A percentile compares a stretch with the other conserved stretches of the same genome.
These are phyloP conservation scores for Apamea crenata DNA, from an alignment of 2,888 invertebrate genomes.

Conservation along the genomic window DNA sequence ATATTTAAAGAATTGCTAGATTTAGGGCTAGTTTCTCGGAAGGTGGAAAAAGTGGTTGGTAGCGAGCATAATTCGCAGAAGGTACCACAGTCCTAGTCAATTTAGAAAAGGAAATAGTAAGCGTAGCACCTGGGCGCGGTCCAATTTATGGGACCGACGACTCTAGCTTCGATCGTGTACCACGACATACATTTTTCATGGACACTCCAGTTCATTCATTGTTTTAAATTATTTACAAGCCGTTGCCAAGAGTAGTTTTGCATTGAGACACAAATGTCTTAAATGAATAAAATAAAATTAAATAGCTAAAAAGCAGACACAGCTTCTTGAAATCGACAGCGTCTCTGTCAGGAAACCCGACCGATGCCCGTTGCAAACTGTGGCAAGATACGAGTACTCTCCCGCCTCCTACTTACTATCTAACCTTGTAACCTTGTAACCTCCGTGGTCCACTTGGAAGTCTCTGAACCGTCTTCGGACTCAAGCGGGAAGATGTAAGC, in stretches of 20 bases:
- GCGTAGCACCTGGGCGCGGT: conserved; percentile 76
- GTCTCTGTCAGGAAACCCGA: too few relatives aligned
- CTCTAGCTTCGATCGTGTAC: conserved; percentile 69
- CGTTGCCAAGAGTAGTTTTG: conserved; percentile 47
- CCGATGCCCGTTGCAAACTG: too few relatives aligned
- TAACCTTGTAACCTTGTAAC: too few relatives aligned
- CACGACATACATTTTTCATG: conserved; percentile 60
- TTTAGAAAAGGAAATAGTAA: conserved; percentile 67
- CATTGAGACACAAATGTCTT: conserved; percentile 27
- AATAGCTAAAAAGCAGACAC: too few relatives aligned
- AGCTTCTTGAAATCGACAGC: too few relatives aligned
- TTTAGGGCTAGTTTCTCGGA: conserved; percentile 42
- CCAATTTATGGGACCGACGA: conserved; percentile 76
- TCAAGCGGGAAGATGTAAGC: too few relatives aligned
- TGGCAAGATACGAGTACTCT: too few relatives aligned
- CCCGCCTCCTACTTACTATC: too few relatives aligned
- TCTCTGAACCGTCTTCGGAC: too few relatives aligned
- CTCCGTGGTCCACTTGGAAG: too few relatives aligned
- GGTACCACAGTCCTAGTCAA: conserved; percentile 58
- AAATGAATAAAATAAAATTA: conserved; percentile 18
- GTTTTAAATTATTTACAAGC: conserved; percentile 57
- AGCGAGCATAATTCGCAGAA: conserved; percentile 42
- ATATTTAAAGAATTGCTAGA: conserved; percentile 49
- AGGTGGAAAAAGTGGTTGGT: conserved; percentile 47
- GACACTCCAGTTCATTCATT: conserved; percentile 53